Percentiles rank a stretch among this genome's conserved stretches.
These are phyloP conservation scores for Tipula vernalis DNA, from an alignment of 2,888 invertebrate genomes.

Conservation along the genomic window DNA sequence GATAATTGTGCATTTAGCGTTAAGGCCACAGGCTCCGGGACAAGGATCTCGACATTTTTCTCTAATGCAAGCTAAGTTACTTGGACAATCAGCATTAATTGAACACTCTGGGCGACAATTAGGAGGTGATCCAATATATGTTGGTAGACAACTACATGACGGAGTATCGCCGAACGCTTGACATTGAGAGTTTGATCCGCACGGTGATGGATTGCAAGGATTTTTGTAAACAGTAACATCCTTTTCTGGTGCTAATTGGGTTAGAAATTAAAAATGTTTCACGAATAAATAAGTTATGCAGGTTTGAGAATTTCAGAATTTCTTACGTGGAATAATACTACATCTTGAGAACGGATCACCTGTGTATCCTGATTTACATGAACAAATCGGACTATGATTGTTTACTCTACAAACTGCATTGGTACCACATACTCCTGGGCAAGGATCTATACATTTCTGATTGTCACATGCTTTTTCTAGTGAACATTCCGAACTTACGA, in stretches of 20 bases:
- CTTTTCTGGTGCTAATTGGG: slow-evolving; percentile 22
- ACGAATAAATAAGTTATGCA: neutral
- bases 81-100: slow-evolving; percentile 55
- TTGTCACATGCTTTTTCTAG: slow-evolving; percentile 47
- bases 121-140: slow-evolving; percentile 54
- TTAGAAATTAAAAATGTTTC: neutral
- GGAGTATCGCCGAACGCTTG: slow-evolving; percentile 43
- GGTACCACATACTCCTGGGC: slow-evolving; percentile 45
- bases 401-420: slow-evolving; percentile 58
- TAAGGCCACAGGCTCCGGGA: slow-evolving; percentile 64
- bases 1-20: slow-evolving; percentile 60
- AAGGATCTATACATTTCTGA: slow-evolving; percentile 53
- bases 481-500: slow-evolving; percentile 48
- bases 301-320: neutral
- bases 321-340: slow-evolving; percentile 36
- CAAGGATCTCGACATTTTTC: slow-evolving; percentile 63
- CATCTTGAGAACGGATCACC: slow-evolving; percentile 64
- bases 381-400: slow-evolving; percentile 67
- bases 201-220: slow-evolving; percentile 52
- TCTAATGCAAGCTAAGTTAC: slow-evolving; percentile 54
- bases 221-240: slow-evolving; percentile 30
- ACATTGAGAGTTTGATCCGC: slow-evolving; percentile 49
- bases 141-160: slow-evolving; percentile 51
- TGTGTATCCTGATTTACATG: slow-evolving; percentile 51
- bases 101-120: slow-evolving; percentile 61